These are phyloP conservation scores for Tetrapedia diversipes DNA, from an alignment of 2,888 invertebrate genomes.

Conservation along the genomic window DNA sequence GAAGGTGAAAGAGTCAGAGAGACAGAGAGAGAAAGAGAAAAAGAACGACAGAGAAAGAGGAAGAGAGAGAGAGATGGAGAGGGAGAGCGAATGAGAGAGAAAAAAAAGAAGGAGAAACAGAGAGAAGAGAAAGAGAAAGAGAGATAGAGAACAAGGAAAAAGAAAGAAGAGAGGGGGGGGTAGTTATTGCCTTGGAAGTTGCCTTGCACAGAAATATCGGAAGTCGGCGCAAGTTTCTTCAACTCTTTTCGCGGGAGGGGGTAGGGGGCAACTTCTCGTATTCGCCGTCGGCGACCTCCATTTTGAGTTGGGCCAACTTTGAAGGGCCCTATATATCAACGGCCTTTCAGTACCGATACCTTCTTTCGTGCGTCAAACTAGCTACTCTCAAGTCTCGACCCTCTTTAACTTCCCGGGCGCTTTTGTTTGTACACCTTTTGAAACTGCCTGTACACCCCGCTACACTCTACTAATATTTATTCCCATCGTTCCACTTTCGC, in stretches of 20 bases:
- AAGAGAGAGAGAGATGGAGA: neutral
- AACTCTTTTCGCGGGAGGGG: neutral
- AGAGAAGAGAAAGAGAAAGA: no score
- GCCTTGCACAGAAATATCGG: neutral
- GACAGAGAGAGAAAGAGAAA: neutral
- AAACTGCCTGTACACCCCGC: neutral
- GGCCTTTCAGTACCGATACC: constrained; percentile 15
- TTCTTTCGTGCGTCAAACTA: constrained; percentile 11
- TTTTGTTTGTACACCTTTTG: constrained; percentile 1
- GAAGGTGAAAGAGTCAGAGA: neutral
- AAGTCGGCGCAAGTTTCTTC: constrained; percentile 15
- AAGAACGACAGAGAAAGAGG: neutral
- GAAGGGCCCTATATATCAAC: constrained; percentile 1
- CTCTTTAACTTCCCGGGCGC: constrained; percentile 11
- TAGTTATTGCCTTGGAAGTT: constrained; percentile 33
- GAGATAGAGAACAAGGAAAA: neutral
- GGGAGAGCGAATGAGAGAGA: neutral
- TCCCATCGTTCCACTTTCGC: neutral
- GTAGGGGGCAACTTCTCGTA: neutral
- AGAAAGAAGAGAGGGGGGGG: neutral
- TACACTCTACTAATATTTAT: neutral
- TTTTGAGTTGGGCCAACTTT: constrained; percentile 24
- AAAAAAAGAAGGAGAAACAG: no score
- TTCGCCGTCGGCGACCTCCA: constrained; percentile 3
- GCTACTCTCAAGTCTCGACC: no score